Percentiles rank a stretch among this genome's conserved stretches.
Conservation (phyloP, 1,140 invertebrate species). For the Drosophila murphyi region DNA sequence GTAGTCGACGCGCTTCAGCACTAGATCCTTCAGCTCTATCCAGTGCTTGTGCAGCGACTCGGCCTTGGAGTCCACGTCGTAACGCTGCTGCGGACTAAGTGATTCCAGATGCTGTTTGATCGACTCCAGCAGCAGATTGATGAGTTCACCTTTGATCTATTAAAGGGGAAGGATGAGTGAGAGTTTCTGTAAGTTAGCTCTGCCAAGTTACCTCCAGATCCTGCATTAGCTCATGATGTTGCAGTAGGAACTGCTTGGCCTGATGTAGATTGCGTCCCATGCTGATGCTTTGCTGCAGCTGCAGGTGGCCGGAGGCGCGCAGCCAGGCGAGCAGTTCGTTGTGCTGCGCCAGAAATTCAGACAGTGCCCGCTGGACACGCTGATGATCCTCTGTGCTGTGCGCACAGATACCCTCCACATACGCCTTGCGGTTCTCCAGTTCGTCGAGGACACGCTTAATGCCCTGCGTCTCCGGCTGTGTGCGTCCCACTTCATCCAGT, state of each 20-base stretch:
- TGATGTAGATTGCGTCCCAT: constrained; percentile 90
- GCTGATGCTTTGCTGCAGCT: constrained; percentile 90
- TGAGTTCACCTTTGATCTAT: constrained; percentile 88
- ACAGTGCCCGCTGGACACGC: constrained; percentile 88
- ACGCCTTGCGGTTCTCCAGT: constrained; percentile 90
- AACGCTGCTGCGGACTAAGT: constrained; percentile 88
- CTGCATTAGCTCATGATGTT: constrained; percentile 90
- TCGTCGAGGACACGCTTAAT: constrained; percentile 89
- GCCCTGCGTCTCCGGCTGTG: constrained; percentile 88
- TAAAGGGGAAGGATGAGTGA: constrained; percentile 46
- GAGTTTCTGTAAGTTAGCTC: background rate
- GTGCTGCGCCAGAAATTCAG: constrained; percentile 89
- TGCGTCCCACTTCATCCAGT: constrained; percentile 89
- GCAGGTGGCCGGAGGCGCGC: constrained; percentile 88
- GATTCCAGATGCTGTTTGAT: constrained; percentile 88
- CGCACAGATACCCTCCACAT: constrained; percentile 88
- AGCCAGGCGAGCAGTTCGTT: constrained; percentile 91
- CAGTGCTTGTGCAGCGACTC: constrained; percentile 88
- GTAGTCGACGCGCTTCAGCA: constrained; percentile 88
- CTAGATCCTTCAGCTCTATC: constrained; percentile 87
- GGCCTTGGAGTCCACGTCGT: constrained; percentile 88
- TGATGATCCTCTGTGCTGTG: constrained; percentile 90
- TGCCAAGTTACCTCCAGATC: constrained; percentile 88
- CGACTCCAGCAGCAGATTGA: constrained; percentile 87
- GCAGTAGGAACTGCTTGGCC: constrained; percentile 90